Percentiles rank a stretch among this genome's conserved stretches.
Conservation (phyloP, 1,140 invertebrate genomes). For the Calephelis nemesis region DNA sequence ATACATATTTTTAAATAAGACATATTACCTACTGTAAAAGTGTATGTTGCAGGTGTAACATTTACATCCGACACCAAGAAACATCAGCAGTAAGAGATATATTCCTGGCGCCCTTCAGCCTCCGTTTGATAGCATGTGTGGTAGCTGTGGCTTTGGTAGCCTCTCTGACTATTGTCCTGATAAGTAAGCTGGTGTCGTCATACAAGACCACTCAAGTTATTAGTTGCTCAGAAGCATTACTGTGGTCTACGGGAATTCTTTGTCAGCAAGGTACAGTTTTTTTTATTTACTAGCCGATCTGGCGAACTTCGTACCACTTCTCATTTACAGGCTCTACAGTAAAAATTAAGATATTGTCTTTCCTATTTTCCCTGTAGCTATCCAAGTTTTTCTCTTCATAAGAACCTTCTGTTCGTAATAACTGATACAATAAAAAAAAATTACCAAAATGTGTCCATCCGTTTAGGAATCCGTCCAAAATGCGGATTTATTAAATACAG, state of each 20-base stretch:
- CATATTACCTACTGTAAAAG: neutral
- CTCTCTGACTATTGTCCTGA: conserved; percentile 72
- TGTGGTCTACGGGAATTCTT: conserved; percentile 82
- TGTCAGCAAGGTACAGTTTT: conserved; percentile 80
- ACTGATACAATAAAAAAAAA: too few relatives aligned
- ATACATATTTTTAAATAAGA: too few relatives aligned
- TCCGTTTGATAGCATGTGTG: conserved; percentile 77
- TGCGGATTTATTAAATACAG: too few relatives aligned
- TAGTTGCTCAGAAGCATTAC: conserved; percentile 76
- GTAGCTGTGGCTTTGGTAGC: conserved; percentile 75
- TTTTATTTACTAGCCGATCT: neutral
- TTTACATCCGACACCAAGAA: conserved; percentile 82
- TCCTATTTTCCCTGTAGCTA: too few relatives aligned
- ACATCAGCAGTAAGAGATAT: conserved; percentile 81
- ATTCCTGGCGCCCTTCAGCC: conserved; percentile 82
- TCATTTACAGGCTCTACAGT: too few relatives aligned
- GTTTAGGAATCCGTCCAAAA: too few relatives aligned
- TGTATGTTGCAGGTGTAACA: conserved; percentile 78
- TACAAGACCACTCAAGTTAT: conserved; percentile 47
- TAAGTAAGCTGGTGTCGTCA: conserved; percentile 52
- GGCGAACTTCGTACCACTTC: too few relatives aligned
- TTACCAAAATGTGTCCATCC: too few relatives aligned
- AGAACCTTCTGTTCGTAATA: too few relatives aligned
- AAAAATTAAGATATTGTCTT: too few relatives aligned
- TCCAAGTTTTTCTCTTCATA: too few relatives aligned